Evolutionary conservation across 2,797 vertebrate species (phyloP), one percentile per base, ranked within the genome.

Genomic region (Lacerta viridis): DNA sequence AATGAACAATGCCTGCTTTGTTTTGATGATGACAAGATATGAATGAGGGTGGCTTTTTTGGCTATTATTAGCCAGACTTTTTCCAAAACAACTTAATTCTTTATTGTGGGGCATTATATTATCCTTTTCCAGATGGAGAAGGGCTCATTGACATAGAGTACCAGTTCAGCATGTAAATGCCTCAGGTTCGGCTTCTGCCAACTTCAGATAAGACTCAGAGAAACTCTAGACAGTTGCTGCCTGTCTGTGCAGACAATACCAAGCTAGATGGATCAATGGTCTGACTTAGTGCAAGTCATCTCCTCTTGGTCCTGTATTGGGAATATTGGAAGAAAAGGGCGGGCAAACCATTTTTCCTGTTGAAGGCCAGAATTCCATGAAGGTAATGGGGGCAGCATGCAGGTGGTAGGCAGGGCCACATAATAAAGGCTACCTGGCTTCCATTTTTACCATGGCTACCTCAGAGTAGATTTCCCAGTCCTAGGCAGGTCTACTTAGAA

Each of bases 21-120:
- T 46, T 77, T 83, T 83, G 4, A 83, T 83, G 72, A 6, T 76
- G 72, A 77, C 39, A 88, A 83, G 20, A 69, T 36, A 41, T 36
- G n/a, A 79, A 79, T 20, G 61, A 6, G 8, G 61, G 59, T 61
- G 76, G 18, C 23, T 69, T 43, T 25, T 2, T 2, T 7, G 8
- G 29, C 46, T 6, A 23, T 0, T 39, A 64, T 86, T 33, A 36
- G 23, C 13, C 36, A 36, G 33, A 41, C 15, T 20, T 79, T 69
- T 36, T 33, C 39, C 29, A 66, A 66, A 76, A 83, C 66, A 64
- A 8, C 36, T 41, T 75, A 29, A 4, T 33, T 64, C 27, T 81
- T 17, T 36, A 46, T 66, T 66, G 23, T 8, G 66, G 81, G 20
- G 33, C 5, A 76, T 74, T 50, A 33, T 36, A 5, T 46, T 82